Conservation (phyloP, 37 sponge, comb jelly and placozoan species). For the Axinella damicornis region DNA sequence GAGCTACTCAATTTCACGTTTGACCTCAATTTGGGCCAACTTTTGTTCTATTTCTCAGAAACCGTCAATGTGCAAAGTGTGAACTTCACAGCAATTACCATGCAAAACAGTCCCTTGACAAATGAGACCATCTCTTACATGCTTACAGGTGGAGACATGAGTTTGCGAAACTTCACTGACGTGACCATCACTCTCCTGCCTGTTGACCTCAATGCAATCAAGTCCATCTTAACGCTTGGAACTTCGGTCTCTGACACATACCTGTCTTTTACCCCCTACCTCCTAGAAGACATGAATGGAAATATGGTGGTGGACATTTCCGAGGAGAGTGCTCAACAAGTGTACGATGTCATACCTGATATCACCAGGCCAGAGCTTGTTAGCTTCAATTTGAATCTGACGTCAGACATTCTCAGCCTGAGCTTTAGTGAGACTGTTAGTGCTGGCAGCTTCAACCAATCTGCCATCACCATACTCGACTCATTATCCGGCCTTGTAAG, state of each 20-base stretch:
- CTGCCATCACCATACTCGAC: conserved; percentile 48
- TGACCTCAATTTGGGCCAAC: conserved; percentile 70
- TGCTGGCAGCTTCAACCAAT: conserved; percentile 69
- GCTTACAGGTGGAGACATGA: conserved; percentile 59
- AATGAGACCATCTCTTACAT: conserved; percentile 18
- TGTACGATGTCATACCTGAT: conserved; percentile 65
- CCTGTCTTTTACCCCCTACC: conserved; percentile 40
- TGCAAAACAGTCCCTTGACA: conserved; percentile 31
- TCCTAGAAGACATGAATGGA: conserved; percentile 81
- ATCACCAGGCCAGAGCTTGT: conserved; percentile 60
- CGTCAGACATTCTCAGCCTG: conserved; percentile 54
- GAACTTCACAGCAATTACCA: conserved; percentile 61
- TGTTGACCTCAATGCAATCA: conserved; percentile 76
- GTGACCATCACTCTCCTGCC: conserved; percentile 61
- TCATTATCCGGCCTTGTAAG: conserved; percentile 17
- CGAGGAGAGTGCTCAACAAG: conserved; percentile 39
- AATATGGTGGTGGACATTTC: conserved; percentile 39
- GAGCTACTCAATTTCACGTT: conserved; percentile 60
- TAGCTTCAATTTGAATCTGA: conserved; percentile 66
- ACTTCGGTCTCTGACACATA: conserved; percentile 53
- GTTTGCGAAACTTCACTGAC: conserved; percentile 75
- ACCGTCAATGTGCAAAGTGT: conserved; percentile 69
- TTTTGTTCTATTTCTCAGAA: conserved; percentile 77
- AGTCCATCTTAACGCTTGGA: conserved; percentile 52
- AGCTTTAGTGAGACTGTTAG: conserved; percentile 84